Evolutionary conservation across 2,113 vertebrate genomes (phyloP).

Genomic region (Oceanodroma tethys): DNA sequence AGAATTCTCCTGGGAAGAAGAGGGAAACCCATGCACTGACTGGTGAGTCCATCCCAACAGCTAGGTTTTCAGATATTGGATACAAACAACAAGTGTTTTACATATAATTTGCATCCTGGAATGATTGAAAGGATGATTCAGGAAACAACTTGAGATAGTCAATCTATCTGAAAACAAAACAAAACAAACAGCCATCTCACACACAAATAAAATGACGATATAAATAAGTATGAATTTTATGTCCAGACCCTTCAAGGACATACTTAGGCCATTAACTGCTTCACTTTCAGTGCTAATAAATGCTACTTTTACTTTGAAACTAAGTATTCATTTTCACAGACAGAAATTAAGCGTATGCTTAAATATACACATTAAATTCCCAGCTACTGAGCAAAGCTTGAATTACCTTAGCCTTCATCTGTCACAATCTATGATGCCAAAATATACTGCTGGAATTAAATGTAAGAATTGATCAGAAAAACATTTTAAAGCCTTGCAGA

Average conservation of each 20-base stretch:
- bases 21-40: neutral
- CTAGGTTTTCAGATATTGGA: neutral
- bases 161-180: neutral
- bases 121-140: neutral
- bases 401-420: neutral
- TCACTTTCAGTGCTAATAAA: neutral
- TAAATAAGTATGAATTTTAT: neutral
- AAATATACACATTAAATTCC: neutral
- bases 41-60: neutral
- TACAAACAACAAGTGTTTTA: neutral
- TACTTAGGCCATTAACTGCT: neutral
- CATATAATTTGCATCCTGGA: neutral
- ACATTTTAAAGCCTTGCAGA: neutral
- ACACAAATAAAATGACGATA: neutral
- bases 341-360: neutral
- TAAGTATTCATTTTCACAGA: neutral
- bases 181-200: neutral
- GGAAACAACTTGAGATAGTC: neutral
- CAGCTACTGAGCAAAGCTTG: neutral
- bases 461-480: neutral
- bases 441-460: neutral
- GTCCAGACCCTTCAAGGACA: neutral
- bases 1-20: neutral
- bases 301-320: neutral
- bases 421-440: neutral